Base-by-base conservation (phyloP, 1,140 invertebrate genomes). In the Zaprionus capensis region DNA sequence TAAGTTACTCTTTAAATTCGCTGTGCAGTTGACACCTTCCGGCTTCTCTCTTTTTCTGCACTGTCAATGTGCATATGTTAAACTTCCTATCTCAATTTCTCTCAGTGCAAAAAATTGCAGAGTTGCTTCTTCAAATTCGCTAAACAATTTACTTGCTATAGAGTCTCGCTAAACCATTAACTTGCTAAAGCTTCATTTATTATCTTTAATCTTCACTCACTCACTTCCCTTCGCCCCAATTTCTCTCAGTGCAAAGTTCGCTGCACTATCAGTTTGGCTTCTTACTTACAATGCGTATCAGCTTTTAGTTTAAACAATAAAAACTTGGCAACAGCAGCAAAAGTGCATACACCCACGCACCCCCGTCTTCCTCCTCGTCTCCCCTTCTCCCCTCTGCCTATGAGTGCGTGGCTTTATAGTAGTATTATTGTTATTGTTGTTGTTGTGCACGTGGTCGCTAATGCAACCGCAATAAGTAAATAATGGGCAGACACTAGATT, bases 261-360 rank as follows among this genome's bases (percentile, higher is more conserved):
- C 69, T 55, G 75, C 51, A 53, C 55, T 63, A 71, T 82, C 66
- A 51, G 36, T 72, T 72, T 68, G 56, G 20, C 57, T 74, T 78
- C 46, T 31, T 59, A 67, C 55, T 67, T 58, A 58, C 38, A 57
- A 51, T 51, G 46, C 46, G 46, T 58, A 74, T 78, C 71, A 76
- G 78, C 49, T 70, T 87, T 76, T 76, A 84, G 75, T 87, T 84
- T 88, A 90, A 90, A 87, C 81, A 87, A 87, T 88, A 77, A 26
- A n/a, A 78, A 81, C 79, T 83, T 76, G 55, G 62, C 65, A 11
- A 20, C 31, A 28, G n/a, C 24, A 34, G 17, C 26, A 57, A 56
- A 61, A 51, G 56, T 74, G 69, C 76, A 61, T 41, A 62, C 46
- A 36, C 68, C 46, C 46, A 20, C 20, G 46, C 46, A 11, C 46